These are phyloP conservation scores for Amorpha juglandis DNA, from an alignment of 2,888 invertebrate species.

Conservation along the genomic window DNA sequence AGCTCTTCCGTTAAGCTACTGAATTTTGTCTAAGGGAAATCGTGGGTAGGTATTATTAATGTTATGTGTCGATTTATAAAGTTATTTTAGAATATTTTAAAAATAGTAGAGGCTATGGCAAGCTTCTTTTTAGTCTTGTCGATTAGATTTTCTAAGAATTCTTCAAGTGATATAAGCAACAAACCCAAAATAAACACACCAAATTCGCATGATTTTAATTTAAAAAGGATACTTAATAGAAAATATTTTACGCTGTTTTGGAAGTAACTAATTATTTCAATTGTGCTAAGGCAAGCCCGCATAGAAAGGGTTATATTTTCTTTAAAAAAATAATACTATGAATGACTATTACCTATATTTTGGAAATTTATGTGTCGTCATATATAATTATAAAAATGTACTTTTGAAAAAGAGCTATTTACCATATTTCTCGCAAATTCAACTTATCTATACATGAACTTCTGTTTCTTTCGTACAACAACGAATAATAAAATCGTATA, in stretches of 20 bases:
- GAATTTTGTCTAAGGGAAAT: background rate
- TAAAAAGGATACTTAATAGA: too few species aligned
- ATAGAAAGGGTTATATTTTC: background rate
- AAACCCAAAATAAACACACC: too few species aligned
- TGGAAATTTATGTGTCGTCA: slow-evolving; percentile 19
- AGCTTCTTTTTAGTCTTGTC: too few species aligned
- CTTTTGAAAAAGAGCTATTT: slow-evolving; percentile 18
- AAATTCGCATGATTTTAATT: too few species aligned
- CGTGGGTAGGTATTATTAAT: background rate
- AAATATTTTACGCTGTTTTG: background rate
- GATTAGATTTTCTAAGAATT: too few species aligned
- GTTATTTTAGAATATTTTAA: too few species aligned
- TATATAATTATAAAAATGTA: slow-evolving; percentile 1
- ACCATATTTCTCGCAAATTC: background rate
- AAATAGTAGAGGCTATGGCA: too few species aligned
- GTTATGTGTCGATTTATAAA: background rate
- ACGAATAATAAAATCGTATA: slow-evolving; percentile 17
- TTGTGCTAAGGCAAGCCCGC: background rate
- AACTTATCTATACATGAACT: slow-evolving; percentile 16
- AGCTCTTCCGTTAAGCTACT: background rate
- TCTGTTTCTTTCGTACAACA: slow-evolving; percentile 21
- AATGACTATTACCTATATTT: slow-evolving; percentile 11
- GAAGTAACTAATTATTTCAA: background rate
- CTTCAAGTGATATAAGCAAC: too few species aligned
- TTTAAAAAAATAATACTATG: slow-evolving; percentile 3